Evolutionary conservation across 2,113 vertebrate genomes (phyloP).

Genomic region (Suncus etruscus): DNA sequence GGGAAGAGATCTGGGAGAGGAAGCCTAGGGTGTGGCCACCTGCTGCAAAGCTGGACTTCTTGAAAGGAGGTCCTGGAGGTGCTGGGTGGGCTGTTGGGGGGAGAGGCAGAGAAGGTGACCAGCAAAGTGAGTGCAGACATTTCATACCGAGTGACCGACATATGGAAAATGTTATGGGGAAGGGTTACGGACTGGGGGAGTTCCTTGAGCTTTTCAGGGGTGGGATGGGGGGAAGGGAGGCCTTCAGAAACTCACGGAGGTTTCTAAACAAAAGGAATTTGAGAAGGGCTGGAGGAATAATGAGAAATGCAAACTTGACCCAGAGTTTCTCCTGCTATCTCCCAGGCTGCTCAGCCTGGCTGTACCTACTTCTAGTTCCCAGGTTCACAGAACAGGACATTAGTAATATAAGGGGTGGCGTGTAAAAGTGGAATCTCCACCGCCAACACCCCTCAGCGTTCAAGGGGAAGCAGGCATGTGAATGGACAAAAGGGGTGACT

Average conservation of each 20-base stretch:
- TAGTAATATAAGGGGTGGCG: not conserved
- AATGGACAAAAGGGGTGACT: not conserved
- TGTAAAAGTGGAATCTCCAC: not conserved
- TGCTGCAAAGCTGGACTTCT: not conserved
- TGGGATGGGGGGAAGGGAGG: slow-evolving; percentile 71
- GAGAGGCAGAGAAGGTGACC: slow-evolving; percentile 60
- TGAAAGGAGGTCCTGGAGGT: not conserved
- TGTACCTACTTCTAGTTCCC: slow-evolving; percentile 50
- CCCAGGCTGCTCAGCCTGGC: slow-evolving; percentile 43
- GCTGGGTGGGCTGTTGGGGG: not conserved
- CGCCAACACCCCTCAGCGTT: not conserved
- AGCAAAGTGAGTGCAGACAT: slow-evolving; percentile 60
- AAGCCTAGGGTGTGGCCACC: not conserved
- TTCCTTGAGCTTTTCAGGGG: slow-evolving; percentile 74
- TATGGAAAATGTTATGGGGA: slow-evolving; percentile 86
- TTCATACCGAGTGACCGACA: slow-evolving; percentile 79
- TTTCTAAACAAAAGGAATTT: slow-evolving; percentile 84
- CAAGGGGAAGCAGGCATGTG: not conserved
- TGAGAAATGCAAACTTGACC: slow-evolving; percentile 84
- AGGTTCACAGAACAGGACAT: not conserved
- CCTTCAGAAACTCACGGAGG: slow-evolving; percentile 76
- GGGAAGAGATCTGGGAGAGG: not conserved
- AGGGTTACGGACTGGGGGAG: slow-evolving; percentile 80
- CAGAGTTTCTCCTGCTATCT: slow-evolving; percentile 69
- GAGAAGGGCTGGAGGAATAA: slow-evolving; percentile 83